Evolutionary conservation across 2,888 invertebrate genomes (phyloP).

Genomic region (Drosophila suboccidentalis): DNA sequence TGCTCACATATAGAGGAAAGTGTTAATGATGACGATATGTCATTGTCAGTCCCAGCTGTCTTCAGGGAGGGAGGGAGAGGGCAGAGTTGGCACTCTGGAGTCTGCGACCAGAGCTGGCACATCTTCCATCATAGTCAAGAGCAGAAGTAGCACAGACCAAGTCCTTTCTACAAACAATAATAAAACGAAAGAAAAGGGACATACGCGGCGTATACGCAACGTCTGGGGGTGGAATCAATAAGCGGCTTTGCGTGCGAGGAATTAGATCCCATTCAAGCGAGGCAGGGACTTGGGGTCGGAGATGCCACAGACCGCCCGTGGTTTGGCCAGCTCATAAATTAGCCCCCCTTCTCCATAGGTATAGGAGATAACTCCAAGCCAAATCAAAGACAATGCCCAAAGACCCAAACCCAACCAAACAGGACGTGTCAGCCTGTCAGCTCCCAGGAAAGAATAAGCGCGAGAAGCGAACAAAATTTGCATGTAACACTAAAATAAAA

Average conservation of each 20-base stretch:
- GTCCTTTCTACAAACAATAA: constrained; percentile 20
- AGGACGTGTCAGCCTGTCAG: constrained; percentile 28
- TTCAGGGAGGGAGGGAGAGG: background rate
- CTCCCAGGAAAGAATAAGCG: constrained; percentile 20
- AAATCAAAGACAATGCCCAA: constrained; percentile 57
- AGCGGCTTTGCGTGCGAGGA: constrained; percentile 44
- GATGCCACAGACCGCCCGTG: constrained; percentile 51
- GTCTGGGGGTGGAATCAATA: constrained; percentile 49
- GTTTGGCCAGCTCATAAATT: constrained; percentile 67
- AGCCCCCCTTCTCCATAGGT: constrained; percentile 19
- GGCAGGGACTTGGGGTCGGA: constrained; percentile 11
- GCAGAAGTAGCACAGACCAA: constrained; percentile 22
- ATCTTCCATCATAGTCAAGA: constrained; percentile 67
- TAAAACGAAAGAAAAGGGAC: constrained; percentile 17
- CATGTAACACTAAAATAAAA: constrained; percentile 84
- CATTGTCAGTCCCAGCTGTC: constrained; percentile 75
- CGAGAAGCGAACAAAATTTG: constrained; percentile 61
- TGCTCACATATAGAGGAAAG: constrained; percentile 53
- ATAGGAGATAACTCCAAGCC: constrained; percentile 31
- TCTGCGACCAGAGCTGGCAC: constrained; percentile 33
- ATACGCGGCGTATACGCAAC: constrained; percentile 61
- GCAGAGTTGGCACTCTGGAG: constrained; percentile 18
- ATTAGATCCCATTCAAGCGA: constrained; percentile 51
- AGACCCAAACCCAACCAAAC: constrained; percentile 7
- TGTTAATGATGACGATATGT: constrained; percentile 78